These are phyloP conservation scores for Amazona guildingii DNA, from an alignment of 2,113 vertebrate species.

Conservation along the genomic window DNA sequence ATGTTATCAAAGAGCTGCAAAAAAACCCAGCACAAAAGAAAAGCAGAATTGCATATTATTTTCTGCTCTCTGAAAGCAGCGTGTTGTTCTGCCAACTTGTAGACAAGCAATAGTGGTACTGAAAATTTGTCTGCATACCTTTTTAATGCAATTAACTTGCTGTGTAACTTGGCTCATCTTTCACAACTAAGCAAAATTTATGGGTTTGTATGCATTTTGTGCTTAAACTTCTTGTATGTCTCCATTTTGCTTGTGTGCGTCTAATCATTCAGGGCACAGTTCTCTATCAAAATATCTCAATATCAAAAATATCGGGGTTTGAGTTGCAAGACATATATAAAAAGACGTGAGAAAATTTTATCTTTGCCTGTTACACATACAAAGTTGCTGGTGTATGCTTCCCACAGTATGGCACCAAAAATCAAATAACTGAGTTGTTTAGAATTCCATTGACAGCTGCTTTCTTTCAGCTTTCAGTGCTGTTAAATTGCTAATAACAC, in stretches of 20 bases:
- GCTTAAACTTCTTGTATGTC: background rate
- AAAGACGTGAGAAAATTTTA: accelerated
- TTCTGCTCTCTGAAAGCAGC: background rate
- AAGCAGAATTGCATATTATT: background rate
- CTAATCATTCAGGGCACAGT: background rate
- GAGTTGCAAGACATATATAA: background rate
- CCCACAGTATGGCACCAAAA: background rate
- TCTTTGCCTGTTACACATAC: background rate
- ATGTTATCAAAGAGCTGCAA: background rate
- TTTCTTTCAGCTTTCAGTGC: background rate
- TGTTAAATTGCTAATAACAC: background rate
- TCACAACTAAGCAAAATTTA: background rate
- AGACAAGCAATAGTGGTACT: background rate
- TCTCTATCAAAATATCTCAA: background rate
- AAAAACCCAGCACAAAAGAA: background rate
- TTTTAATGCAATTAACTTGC: background rate
- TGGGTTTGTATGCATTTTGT: background rate
- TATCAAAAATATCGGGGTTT: background rate
- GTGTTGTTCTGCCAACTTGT: background rate
- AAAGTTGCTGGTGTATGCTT: background rate
- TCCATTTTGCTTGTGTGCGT: background rate
- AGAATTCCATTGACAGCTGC: background rate
- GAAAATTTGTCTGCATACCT: background rate
- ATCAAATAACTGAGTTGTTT: background rate
- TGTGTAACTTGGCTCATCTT: background rate